Evolutionary conservation across 1,140 invertebrate species (phyloP), one percentile per base, ranked within the genome.

Genomic region (Agraylea sexmaculata): DNA sequence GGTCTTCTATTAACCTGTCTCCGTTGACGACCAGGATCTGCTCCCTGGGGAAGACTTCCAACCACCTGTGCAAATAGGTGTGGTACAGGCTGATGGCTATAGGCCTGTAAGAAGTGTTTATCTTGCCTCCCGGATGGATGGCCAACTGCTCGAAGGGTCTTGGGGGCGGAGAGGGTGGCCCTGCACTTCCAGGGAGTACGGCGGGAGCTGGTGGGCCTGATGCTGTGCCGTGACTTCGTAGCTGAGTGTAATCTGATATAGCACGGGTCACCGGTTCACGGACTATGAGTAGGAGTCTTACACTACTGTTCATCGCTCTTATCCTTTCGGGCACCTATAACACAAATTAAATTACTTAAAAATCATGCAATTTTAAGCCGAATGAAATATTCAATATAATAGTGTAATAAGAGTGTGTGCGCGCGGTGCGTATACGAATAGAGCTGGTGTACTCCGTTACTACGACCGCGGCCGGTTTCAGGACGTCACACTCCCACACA

Each of bases 1-100:
- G 94, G 60, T 96, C 83, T 55, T 85, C 83, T 48, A 97, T 93
- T n/a, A 98, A 73, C 40, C 80, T 76, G 67, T 98, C 92, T 1
- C 93, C 93, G 61, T 92, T 93, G 27, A 98, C 91, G 31, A 99
- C 78, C 41, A 94, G 77, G 28, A 98, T 80, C 58, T 96, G 91
- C 30, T 85, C 75, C 6, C 85, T 67, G 1, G 87, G 78, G 66
- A 98, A 98, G 37, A 83, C 80, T 60, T 87, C 83, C 30, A 88
- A 66, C 86, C 86, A 89, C 39, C 83, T 74, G 49, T 73, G 71
- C 53, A 88, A 73, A 62, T 84, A 88, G 29, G 80, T 73, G 59
- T 89, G 83, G 57, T 91, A 91, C 49, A 89, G 70, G 17, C 83
- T 87, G 51, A 89, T 86, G 27, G 84, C 75, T 39, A 87, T 75